These are phyloP conservation scores for Thymelicus lineola DNA, from an alignment of 2,888 invertebrate species.

Conservation along the genomic window DNA sequence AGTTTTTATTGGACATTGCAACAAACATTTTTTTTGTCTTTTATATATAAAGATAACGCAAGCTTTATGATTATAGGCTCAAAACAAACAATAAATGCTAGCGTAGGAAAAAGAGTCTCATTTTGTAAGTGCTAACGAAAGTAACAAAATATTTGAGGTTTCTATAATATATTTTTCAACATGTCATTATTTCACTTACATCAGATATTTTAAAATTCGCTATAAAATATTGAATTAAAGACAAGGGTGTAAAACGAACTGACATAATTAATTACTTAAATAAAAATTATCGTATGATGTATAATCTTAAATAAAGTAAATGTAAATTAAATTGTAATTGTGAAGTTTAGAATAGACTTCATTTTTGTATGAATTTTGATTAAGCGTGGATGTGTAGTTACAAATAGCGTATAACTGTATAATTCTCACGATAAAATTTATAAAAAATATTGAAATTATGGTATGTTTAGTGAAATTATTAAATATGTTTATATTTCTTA, in stretches of 20 bases:
- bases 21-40: too few species aligned
- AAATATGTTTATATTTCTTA: neutral
- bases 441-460: conserved; percentile 1
- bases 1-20: too few species aligned
- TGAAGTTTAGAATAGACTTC: conserved; percentile 27
- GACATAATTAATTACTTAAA: conserved; percentile 69
- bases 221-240: conserved; percentile 57
- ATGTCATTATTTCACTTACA: conserved; percentile 37
- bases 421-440: conserved; percentile 15
- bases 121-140: conserved; percentile 1
- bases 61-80: too few species aligned
- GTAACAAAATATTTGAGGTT: conserved; percentile 45
- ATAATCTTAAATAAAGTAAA: conserved; percentile 59
- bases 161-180: conserved; percentile 39
- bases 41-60: too few species aligned
- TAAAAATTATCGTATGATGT: conserved; percentile 63
- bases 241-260: conserved; percentile 81
- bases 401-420: conserved; percentile 12
- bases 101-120: too few species aligned
- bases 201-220: conserved; percentile 56
- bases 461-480: neutral
- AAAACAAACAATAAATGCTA: too few species aligned
- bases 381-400: conserved; percentile 34
- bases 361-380: conserved; percentile 34
- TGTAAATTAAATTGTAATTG: conserved; percentile 37